Conservation (phyloP, 2,797 vertebrate species). For the Phylloscopus collybita region DNA sequence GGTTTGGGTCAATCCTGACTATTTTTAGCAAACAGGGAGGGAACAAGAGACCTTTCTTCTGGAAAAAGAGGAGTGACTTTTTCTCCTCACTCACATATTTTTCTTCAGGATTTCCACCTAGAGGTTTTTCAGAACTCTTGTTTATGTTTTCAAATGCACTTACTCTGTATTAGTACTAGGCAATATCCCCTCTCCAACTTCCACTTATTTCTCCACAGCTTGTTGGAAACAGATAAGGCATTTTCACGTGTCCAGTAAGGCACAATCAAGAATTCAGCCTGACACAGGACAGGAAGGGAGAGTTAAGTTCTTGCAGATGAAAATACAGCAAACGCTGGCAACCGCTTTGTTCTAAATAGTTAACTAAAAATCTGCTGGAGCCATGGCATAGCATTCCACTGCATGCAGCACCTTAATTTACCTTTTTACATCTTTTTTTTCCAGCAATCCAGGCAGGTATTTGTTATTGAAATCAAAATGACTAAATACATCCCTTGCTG, state of each 20-base stretch:
- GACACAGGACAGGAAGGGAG: background rate
- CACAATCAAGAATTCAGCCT: background rate
- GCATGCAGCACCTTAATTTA: conserved; percentile 55
- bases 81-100: background rate
- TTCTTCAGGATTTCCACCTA: background rate
- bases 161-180: background rate
- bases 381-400: background rate
- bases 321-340: background rate
- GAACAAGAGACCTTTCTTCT: too few species aligned
- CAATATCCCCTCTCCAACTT: background rate
- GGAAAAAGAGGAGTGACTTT: too few species aligned
- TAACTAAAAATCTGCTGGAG: background rate
- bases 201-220: background rate
- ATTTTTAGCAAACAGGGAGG: too few species aligned
- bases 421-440: conserved; percentile 85
- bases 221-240: background rate
- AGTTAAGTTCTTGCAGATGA: background rate
- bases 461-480: conserved; percentile 86
- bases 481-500: conserved; percentile 87
- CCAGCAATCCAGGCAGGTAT: conserved; percentile 78
- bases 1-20: too few species aligned
- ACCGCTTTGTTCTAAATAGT: background rate
- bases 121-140: background rate
- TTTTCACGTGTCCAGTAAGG: background rate
- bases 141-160: background rate